These are phyloP conservation scores for Equus quagga DNA, from an alignment of 2,113 vertebrate genomes.

Conservation along the genomic window DNA sequence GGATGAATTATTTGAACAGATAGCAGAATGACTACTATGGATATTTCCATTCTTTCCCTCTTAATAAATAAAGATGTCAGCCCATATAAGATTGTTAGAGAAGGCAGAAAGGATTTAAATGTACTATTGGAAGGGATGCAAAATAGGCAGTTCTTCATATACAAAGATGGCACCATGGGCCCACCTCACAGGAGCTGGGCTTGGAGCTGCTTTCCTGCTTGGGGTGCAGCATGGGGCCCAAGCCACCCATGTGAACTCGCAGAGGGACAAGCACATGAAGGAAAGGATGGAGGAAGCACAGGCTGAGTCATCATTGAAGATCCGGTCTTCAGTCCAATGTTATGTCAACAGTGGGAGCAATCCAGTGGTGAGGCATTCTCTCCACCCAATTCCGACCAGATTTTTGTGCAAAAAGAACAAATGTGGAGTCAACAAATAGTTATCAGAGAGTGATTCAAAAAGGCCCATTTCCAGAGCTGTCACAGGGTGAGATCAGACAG, in stretches of 20 bases:
- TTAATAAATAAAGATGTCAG: background rate
- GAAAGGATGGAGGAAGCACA: background rate
- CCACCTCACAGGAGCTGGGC: fast-evolving
- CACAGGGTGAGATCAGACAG: background rate
- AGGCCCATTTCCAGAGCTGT: background rate
- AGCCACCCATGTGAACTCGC: fast-evolving
- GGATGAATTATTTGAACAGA: background rate
- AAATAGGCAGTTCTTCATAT: background rate
- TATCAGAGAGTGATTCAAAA: slow-evolving; percentile 18
- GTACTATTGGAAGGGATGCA: background rate
- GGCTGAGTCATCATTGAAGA: background rate
- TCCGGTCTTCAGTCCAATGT: fast-evolving
- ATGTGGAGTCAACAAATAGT: background rate
- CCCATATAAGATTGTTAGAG: background rate
- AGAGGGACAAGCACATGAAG: background rate
- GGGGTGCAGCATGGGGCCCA: too few relatives aligned
- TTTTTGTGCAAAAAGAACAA: background rate
- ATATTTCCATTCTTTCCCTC: background rate
- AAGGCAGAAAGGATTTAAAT: background rate
- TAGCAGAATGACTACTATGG: background rate
- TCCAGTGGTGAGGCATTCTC: background rate
- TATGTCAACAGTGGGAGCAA: background rate
- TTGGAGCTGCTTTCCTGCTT: background rate
- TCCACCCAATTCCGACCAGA: background rate
- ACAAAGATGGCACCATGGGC: background rate